phyloP scores from a whole-genome alignment of 37 sponge, comb jelly and placozoan species.

The Bolinopsis microptera region DNA sequence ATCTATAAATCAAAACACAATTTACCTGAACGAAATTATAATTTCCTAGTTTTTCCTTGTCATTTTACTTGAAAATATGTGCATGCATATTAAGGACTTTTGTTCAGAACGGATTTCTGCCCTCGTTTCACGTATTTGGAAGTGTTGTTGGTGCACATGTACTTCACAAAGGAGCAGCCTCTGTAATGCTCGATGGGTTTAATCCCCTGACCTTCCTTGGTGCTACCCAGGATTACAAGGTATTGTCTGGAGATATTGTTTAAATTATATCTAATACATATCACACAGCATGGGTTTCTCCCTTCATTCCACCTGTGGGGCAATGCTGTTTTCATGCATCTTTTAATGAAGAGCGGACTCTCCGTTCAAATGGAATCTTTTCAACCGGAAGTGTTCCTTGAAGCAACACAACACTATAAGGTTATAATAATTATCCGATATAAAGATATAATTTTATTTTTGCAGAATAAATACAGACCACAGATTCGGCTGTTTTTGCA shows the following conservation, averaged over 20 bases:
- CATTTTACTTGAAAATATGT: background rate
- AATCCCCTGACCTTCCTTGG: constrained; percentile 75
- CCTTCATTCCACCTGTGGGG: background rate
- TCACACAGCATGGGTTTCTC: constrained; percentile 5
- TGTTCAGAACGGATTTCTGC: constrained; percentile 70
- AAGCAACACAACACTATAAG: background rate
- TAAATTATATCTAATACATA: background rate
- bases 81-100: no score
- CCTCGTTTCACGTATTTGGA: constrained; percentile 86
- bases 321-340: background rate
- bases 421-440: no score
- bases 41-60: background rate
- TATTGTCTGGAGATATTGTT: background rate
- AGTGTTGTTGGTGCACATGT: constrained; percentile 69
- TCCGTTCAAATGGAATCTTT: background rate
- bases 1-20: background rate
- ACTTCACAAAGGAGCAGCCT: constrained; percentile 69
- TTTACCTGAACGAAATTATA: background rate
- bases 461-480: no score
- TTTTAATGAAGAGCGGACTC: background rate
- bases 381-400: background rate
- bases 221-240: constrained; percentile 68
- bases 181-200: constrained; percentile 76
- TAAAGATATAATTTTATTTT: no score
- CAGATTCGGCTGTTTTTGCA: no score